Evolutionary conservation across 2,113 vertebrate species (phyloP).

Genomic region (Calypte anna): DNA sequence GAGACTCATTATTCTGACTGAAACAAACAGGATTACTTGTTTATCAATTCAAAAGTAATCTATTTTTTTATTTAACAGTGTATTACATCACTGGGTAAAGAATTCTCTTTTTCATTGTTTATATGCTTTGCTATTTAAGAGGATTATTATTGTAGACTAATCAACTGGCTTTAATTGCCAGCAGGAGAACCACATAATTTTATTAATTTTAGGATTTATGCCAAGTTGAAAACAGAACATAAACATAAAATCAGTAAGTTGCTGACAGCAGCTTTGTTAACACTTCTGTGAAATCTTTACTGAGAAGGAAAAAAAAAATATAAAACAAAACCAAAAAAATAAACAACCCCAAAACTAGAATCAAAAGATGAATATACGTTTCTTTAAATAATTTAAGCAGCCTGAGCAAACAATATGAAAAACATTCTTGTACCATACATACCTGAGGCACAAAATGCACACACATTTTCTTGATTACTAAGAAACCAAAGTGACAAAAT

Average conservation of each 20-base stretch:
- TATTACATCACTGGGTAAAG: constrained; percentile 35
- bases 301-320: not conserved
- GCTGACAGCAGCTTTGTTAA: constrained; percentile 27
- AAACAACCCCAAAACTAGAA: not conserved
- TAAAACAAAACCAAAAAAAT: too few species aligned
- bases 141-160: constrained; percentile 63
- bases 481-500: not conserved
- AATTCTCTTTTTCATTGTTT: constrained; percentile 51
- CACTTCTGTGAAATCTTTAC: not conserved
- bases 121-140: constrained; percentile 36
- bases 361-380: not conserved
- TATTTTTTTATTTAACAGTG: constrained; percentile 58
- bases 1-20: constrained; percentile 46
- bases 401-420: not conserved
- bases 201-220: constrained; percentile 63
- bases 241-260: constrained; percentile 20
- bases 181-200: constrained; percentile 6
- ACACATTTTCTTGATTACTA: not conserved
- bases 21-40: constrained; percentile 52
- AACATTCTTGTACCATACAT: not conserved
- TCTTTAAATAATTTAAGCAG: not conserved
- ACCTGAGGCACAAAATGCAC: not conserved
- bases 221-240: constrained; percentile 44
- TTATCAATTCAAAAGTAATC: constrained; percentile 60
- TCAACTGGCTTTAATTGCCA: constrained; percentile 61